Conservation (phyloP, 1,140 invertebrate genomes). For the Aplysia californica region DNA sequence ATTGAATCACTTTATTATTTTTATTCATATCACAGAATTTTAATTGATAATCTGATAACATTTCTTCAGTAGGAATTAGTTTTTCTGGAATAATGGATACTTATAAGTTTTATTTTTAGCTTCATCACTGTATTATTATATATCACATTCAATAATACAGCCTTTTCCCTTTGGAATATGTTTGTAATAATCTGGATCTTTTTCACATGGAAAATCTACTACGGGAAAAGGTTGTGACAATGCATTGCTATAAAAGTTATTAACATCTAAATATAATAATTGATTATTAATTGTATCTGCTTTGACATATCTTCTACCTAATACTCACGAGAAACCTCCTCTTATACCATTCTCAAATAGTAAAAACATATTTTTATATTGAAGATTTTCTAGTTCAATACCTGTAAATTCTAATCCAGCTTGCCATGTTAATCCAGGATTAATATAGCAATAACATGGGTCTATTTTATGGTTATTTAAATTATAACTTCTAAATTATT, state of each 20-base stretch:
- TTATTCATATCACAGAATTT: too few species aligned
- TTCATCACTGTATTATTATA: constrained; percentile 55
- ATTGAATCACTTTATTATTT: too few species aligned
- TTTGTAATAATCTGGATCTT: constrained; percentile 28
- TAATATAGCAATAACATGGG: constrained; percentile 46
- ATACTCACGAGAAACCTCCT: constrained; percentile 31
- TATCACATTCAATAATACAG: constrained; percentile 71
- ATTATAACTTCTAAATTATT: constrained; percentile 61
- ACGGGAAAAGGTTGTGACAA: constrained; percentile 38
- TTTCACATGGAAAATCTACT: constrained; percentile 39
- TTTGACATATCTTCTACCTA: constrained; percentile 23
- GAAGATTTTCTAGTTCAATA: constrained; percentile 42
- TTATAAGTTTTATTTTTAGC: constrained; percentile 70
- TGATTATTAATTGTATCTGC: constrained; percentile 24
- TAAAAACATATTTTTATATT: constrained; percentile 18
- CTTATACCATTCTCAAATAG: constrained; percentile 24
- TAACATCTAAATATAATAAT: constrained; percentile 33
- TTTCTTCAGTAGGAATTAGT: too few species aligned
- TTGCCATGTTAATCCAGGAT: constrained; percentile 49
- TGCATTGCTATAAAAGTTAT: constrained; percentile 50
- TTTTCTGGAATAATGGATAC: constrained; percentile 69
- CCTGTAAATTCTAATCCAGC: constrained; percentile 41
- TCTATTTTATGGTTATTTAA: constrained; percentile 43
- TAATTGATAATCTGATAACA: too few species aligned
- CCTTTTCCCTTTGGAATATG: constrained; percentile 50